Conservation (phyloP, 2,113 vertebrate genomes). For the Megaceryle maxima region DNA sequence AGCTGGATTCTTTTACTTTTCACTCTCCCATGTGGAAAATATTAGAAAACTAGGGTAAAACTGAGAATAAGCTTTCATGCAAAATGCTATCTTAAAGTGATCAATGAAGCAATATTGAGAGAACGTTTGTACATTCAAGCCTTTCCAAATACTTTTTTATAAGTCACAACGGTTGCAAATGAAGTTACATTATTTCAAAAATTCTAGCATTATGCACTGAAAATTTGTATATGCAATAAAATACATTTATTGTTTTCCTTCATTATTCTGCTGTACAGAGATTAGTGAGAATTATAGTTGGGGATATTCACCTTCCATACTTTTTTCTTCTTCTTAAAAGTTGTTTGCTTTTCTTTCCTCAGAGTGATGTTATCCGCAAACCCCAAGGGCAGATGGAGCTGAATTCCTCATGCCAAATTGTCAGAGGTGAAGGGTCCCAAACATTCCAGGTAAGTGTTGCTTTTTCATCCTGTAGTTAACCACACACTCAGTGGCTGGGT, state of each 20-base stretch:
- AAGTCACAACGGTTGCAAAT: neutral
- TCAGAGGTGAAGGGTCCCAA: constrained; percentile 85
- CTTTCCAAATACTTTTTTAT: neutral
- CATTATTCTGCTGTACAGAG: neutral
- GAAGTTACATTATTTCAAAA: neutral
- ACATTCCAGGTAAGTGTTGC: constrained; percentile 81
- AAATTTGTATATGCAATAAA: neutral
- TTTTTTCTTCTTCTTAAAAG: neutral
- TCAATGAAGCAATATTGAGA: neutral
- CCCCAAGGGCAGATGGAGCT: constrained; percentile 89
- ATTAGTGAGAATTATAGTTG: neutral
- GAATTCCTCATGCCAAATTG: constrained; percentile 83
- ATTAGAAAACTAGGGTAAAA: neutral
- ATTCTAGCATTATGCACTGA: neutral
- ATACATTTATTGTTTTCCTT: neutral
- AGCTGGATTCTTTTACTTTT: neutral
- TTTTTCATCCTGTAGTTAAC: neutral
- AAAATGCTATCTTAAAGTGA: neutral
- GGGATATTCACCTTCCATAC: neutral
- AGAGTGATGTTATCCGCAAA: constrained; percentile 90
- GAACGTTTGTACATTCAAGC: neutral
- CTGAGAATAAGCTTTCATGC: neutral
- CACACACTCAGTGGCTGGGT: neutral
- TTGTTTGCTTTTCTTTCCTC: neutral
- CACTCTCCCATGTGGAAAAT: neutral